Conservation (phyloP, 2,113 vertebrate species). For the Oryzias celebensis region DNA sequence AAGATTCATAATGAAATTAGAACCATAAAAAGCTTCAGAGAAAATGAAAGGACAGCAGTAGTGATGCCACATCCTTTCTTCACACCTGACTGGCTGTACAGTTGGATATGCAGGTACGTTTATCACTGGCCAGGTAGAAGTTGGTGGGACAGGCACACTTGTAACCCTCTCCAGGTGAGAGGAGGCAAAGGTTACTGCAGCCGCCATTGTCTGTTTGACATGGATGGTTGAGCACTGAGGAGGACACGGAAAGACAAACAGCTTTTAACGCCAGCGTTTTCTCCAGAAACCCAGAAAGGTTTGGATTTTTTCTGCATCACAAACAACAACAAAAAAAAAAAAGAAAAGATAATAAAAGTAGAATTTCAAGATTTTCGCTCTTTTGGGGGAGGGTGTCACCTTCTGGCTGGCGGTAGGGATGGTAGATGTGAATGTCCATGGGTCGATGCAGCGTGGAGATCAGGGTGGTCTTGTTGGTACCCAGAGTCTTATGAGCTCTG, state of each 20-base stretch:
- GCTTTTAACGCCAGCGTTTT: too few species aligned
- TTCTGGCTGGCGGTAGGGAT: conserved; percentile 88
- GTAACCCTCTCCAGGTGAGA: conserved; percentile 87
- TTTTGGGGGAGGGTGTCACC: conserved; percentile 33
- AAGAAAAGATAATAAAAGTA: not conserved
- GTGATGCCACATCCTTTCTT: not conserved
- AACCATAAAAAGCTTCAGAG: not conserved
- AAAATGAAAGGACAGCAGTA: not conserved
- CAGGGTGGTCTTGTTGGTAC: conserved; percentile 87
- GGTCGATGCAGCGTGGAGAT: conserved; percentile 95
- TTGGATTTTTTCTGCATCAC: too few species aligned
- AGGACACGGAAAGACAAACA: not conserved
- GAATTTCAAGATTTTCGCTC: not conserved
- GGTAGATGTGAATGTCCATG: conserved; percentile 97
- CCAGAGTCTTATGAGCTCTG: conserved; percentile 90
- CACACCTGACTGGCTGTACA: conserved; percentile 95
- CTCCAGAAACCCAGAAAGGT: too few species aligned
- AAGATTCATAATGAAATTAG: conserved; percentile 10
- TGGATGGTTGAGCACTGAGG: conserved; percentile 87
- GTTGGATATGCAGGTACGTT: conserved; percentile 94
- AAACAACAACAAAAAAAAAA: too few species aligned
- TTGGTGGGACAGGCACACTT: conserved; percentile 97
- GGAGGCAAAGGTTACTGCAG: conserved; percentile 95
- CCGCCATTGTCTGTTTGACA: conserved; percentile 91
- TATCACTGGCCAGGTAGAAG: conserved; percentile 91